Evolutionary conservation across 1,140 invertebrate genomes (phyloP), one percentile per base, ranked within the genome.

Genomic region (Parapsyche elsis): DNA sequence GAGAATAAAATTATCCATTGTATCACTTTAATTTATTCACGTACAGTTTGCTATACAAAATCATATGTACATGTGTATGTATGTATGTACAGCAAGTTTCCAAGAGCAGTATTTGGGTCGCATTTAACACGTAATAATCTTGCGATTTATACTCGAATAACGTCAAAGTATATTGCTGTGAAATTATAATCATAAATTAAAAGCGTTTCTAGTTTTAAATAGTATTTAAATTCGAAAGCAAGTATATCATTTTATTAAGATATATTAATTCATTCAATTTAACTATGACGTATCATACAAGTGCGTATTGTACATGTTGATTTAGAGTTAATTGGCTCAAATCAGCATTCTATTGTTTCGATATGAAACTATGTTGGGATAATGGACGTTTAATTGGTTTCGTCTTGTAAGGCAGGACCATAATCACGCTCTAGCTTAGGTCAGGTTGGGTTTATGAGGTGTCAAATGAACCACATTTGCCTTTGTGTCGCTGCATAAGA

Each of bases 351-450:
- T 23, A 67, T 67, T 67, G 64, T 67, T 26, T 26, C 64, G 23
- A 26, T 26, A 67, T 26, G 64, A 67, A 24, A n/a, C 64, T 10
- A 23, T 61, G 59, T 61, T 61, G 59, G 21, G 21, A 5, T 67
- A 67, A 67, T 67, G 64, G 64, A 67, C 24, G n/a, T 67, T 67
- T 67, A 67, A 67, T 67, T 67, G 64, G 26, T 67, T 67, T 67
- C 14, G 24, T 12, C 21, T 9, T 53, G 49, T 53, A 53, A 53
- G 49, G 49, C 12, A 14, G 10, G 49, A 16, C 16, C 12, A 14
- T 16, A 53, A 53, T 53, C 16, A 53, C 10, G 49, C 10, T 12
- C 12, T 53, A 14, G 10, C 16, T 53, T 53, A 2, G 16, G 12
- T 10, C 30, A 38, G 49, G 49, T 53, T 10, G 49, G 49, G 16